Evolutionary conservation across 2,113 vertebrate species (phyloP), one percentile per base, ranked within the genome.

Genomic region (Oxyruncus cristatus): DNA sequence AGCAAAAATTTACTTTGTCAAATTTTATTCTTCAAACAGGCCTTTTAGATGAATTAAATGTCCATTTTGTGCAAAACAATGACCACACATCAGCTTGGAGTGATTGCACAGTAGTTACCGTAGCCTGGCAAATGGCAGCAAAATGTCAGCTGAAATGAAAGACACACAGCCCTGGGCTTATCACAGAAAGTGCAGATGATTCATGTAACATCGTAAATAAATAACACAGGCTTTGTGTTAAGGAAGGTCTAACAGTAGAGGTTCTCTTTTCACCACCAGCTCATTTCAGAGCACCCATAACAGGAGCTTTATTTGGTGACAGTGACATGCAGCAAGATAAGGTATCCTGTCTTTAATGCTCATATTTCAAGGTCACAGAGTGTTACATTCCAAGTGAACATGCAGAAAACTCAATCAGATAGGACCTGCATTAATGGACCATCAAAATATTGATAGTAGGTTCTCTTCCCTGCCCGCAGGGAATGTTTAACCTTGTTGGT

Each of bases 121-220:
- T 97, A 98, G 93, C 95, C 93, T 97, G 94, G 97, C 77, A 98
- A 98, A 98, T 97, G 89, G 96, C 95, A 98, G 96, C 67, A 96
- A 98, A 98, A 98, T 98, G 98, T 97, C 98, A 98, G 85, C 94
- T 95, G 94, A 97, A 98, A 97, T 98, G 97, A 98, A 98, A 98
- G 97, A 97, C 97, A 97, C 95, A 97, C 96, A 97, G 96, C 96
- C 97, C 75, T 97, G 77, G 96, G 96, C 97, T 98, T 98, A 98
- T 98, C 98, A 98, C 96, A 97, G 94, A 97, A 98, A 97, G 96
- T 93, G 92, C 95, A 97, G 98, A 97, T 98, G 98, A 98, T 98
- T 97, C 97, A 97, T 98, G 97, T 98, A 98, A 89, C 97, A 95
- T 96, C 30, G 87, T 98, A 98, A 98, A 98, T 98, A 98, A 98